Percentiles rank a stretch among this genome's conserved stretches.
These are phyloP conservation scores for Sphenopsis melanotis DNA, from an alignment of 2,797 vertebrate species.

Conservation along the genomic window DNA sequence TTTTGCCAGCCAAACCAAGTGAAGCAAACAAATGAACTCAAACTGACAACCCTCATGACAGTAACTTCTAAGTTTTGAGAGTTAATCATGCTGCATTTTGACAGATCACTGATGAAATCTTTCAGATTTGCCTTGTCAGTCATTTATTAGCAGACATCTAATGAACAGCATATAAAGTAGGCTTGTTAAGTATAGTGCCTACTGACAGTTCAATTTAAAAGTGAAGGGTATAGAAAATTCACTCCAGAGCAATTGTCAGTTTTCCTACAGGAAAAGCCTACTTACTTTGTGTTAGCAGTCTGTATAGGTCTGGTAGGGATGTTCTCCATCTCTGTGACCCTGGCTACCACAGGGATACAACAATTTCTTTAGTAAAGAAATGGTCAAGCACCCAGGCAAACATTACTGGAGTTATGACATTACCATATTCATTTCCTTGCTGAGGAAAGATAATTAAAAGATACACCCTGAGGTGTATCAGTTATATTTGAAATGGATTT, in stretches of 20 bases:
- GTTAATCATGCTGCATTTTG: conserved; percentile 14
- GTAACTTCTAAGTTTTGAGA: neutral
- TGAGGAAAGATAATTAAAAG: conserved; percentile 18
- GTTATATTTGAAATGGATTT: neutral
- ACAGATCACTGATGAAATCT: conserved; percentile 16
- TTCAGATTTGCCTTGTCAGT: conserved; percentile 21
- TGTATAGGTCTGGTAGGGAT: neutral
- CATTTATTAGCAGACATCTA: conserved; percentile 29
- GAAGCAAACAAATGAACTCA: conserved; percentile 32
- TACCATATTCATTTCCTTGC: conserved; percentile 17
- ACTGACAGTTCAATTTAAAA: conserved; percentile 36
- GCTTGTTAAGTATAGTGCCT: conserved; percentile 15
- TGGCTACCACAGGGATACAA: neutral
- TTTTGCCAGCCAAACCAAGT: conserved; percentile 27
- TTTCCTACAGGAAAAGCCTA: neutral
- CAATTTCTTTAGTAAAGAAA: conserved; percentile 4
- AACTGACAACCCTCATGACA: neutral
- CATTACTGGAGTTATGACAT: neutral
- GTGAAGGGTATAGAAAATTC: conserved; percentile 16
- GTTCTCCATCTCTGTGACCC: neutral
- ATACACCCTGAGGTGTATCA: neutral
- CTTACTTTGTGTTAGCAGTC: neutral
- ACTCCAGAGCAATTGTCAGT: neutral
- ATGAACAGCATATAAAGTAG: conserved; percentile 8
- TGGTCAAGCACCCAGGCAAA: neutral